These are phyloP conservation scores for Zaprionus ghesquierei DNA, from an alignment of 1,140 invertebrate species.

Conservation along the genomic window DNA sequence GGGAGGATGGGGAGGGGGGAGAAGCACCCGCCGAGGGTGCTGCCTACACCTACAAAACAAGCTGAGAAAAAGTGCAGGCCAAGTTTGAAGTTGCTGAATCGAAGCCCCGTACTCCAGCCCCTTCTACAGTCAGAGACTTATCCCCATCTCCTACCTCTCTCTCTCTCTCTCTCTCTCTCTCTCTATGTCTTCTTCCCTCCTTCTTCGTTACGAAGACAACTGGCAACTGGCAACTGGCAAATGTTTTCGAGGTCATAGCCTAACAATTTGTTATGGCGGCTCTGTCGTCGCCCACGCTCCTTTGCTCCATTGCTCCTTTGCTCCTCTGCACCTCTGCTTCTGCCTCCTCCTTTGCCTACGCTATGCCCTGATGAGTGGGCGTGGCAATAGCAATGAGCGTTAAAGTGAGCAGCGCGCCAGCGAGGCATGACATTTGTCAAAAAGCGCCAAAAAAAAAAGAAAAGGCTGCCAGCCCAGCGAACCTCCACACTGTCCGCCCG, in stretches of 20 bases:
- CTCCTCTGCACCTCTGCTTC: neutral
- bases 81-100: conserved; percentile 46
- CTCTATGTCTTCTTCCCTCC: neutral
- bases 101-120: neutral
- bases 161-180: neutral
- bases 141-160: neutral
- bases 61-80: conserved; percentile 3
- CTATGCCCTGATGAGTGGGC: conserved; percentile 71
- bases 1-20: neutral
- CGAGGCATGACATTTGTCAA: conserved; percentile 69
- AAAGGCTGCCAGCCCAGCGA: neutral
- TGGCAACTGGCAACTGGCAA: conserved; percentile 68
- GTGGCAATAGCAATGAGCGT: conserved; percentile 75
- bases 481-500: neutral
- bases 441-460: neutral
- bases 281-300: conserved; percentile 10
- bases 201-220: conserved; percentile 62
- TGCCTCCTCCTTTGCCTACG: conserved; percentile 18
- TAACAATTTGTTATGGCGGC: conserved; percentile 69
- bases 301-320: neutral
- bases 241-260: conserved; percentile 77
- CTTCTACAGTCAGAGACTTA: neutral
- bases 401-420: conserved; percentile 73
- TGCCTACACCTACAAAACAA: conserved; percentile 6
- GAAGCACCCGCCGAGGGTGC: too few relatives aligned